Conservation (phyloP, 2,113 vertebrate species). For the Diphyllodes magnificus region DNA sequence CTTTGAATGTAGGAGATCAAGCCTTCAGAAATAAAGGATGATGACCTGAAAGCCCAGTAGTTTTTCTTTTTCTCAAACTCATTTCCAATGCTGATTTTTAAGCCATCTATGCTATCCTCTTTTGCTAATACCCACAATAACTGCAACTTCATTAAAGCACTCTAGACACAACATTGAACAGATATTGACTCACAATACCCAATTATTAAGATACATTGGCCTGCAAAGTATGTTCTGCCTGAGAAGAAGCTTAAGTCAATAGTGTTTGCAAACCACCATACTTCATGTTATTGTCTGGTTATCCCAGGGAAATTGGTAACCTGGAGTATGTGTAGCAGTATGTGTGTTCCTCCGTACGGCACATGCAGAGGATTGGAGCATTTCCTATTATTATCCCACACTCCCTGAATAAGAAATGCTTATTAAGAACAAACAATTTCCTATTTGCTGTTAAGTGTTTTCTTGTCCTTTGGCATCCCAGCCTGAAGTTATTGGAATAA, state of each 20-base stretch:
- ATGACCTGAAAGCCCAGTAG: neutral
- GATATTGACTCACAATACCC: neutral
- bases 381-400: neutral
- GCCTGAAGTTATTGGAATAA: neutral
- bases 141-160: conserved; percentile 27
- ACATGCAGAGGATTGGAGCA: neutral
- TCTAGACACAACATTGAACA: neutral
- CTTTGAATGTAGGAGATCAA: neutral
- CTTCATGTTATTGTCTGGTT: neutral
- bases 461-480: neutral
- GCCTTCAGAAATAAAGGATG: neutral
- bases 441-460: neutral
- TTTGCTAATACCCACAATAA: conserved; percentile 29
- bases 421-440: neutral
- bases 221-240: neutral
- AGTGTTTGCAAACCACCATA: neutral
- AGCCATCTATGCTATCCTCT: neutral
- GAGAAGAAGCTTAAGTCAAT: conserved; percentile 39
- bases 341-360: neutral
- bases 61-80: neutral
- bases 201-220: conserved; percentile 32
- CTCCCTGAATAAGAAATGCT: neutral
- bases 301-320: neutral
- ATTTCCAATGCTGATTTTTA: neutral
- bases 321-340: neutral